Base-by-base conservation (phyloP, 2,888 invertebrate genomes). In the Cheilosia impressa region DNA sequence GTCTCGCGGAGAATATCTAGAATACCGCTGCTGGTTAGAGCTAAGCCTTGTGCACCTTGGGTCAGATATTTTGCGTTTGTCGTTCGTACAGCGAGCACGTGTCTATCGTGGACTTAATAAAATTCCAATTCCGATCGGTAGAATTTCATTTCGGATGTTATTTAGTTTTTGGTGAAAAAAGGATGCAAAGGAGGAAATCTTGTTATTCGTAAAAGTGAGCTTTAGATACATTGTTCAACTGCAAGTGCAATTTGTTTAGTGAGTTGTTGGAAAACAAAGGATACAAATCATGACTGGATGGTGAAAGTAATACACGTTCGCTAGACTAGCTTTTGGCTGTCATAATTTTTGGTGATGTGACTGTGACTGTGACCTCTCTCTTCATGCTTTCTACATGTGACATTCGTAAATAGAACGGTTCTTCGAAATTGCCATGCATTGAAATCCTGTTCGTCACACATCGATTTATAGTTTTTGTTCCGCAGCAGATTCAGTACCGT, bases 51-150 rank as follows among this genome's bases (percentile, higher is more conserved):
- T 81, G 65, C 87, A 90, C 88, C 87, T 87, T 87, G 87, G 89
- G 89, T 90, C 89, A 91, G 89, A 91, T 92, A 92, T 92, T 92
- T 92, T 90, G 90, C 90, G 90, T 91, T 92, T 90, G 91, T 91
- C 91, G 90, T 90, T 92, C 90, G 91, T 90, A 90, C 90, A 89
- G 91, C 90, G 89, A 91, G 91, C 92, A 92, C 92, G 92, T 91
- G 91, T 88, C 89, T 88, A 88, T 89, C 88, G 89, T 88, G 60
- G 81, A 47, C 57, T 84, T 53, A 19, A 73, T 17, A 55, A 84
- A 83, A 69, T 77, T 77, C 52, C 87, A 83, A 69, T 77, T 73
- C 45, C 87, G 84, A 87, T 77, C 85, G 76, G 79, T 84, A 63
- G 53, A 76, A 75, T 66, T 79, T 52, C 4, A 24, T 24, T 52